Evolutionary conservation across 2,888 invertebrate genomes (phyloP), one percentile per base, ranked within the genome.

Genomic region (Arctia plantaginis): DNA sequence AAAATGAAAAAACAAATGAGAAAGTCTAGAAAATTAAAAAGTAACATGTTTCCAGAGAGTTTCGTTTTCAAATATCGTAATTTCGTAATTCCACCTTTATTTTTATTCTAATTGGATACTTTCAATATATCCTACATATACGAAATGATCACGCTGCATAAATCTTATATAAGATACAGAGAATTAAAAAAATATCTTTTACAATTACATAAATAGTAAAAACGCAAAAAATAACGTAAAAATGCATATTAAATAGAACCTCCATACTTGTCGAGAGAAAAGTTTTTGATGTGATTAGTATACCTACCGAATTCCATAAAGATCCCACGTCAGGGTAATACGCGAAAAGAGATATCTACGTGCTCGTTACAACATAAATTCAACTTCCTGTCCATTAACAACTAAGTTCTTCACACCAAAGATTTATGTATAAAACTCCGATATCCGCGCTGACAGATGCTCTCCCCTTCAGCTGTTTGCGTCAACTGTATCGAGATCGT

Each of bases 361-460:
- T 10, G 10, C 51, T 12, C 51, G 12, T 41, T 15, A 18, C 23
- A 64, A 47, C 13, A 51, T 23, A 68, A 20, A 44, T 30, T 30
- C 66, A 27, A 44, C 30, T 20, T 67, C 3, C 27, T 4, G 18
- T 20, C 66, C 20, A 67, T 44, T 27, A 69, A 59, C 15, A 69
- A 23, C 69, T 3, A 65, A 65, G 23, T 64, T 70, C 30, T 44
- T 47, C 33, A 35, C 44, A 62, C 62, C 3, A 10, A 33, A 20
- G 44, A 15, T 47, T 65, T 27, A 47, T 70, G 18, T 64, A 23
- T 33, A 65, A 44, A 71, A 47, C 55, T 59, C 69, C 66, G 69
- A 72, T 66, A 69, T 69, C 69, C 55, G 65, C 13, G 35, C 66
- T 15, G 66, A 74, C 82, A 82, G 84, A 80, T 84, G 82, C 74